phyloP scores from a whole-genome alignment of 2,797 vertebrate species.

The Sebastes hubbsi region DNA sequence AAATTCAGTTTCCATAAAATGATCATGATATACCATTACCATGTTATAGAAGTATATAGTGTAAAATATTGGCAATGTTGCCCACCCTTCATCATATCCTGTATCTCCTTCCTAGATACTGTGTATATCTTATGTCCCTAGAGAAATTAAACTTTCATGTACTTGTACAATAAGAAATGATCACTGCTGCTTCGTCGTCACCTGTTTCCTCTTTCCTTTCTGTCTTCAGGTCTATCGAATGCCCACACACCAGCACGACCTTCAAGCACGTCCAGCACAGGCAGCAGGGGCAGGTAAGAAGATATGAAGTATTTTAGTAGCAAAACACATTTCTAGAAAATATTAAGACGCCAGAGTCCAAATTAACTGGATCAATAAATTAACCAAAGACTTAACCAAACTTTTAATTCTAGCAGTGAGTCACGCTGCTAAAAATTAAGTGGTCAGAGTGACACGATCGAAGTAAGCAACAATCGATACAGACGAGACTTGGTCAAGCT shows the following conservation, averaged over 20 bases:
- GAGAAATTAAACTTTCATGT: not conserved
- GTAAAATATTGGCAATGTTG: not conserved
- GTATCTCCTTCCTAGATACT: not conserved
- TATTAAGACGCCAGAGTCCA: not conserved
- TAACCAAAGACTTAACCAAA: not conserved
- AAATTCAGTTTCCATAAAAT: not conserved
- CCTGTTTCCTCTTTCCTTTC: not conserved
- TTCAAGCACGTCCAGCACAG: slow-evolving; percentile 98
- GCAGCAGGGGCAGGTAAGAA: slow-evolving; percentile 96
- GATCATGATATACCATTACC: not conserved
- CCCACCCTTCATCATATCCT: not conserved
- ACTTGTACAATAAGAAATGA: not conserved
- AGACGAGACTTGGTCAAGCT: not conserved
- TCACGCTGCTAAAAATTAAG: not conserved
- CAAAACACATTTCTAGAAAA: not conserved
- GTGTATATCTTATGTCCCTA: not conserved
- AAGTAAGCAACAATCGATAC: not conserved
- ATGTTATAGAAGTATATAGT: not conserved
- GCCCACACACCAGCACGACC: slow-evolving; percentile 96
- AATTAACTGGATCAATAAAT: not conserved
- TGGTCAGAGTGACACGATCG: not conserved
- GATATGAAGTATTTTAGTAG: not conserved
- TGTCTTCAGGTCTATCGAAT: slow-evolving; percentile 89
- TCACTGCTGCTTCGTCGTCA: not conserved
- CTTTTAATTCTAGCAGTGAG: not conserved